Evolutionary conservation across 1,140 invertebrate species (phyloP), one percentile per base, ranked within the genome.

Genomic region (Latrodectus geometricus): DNA sequence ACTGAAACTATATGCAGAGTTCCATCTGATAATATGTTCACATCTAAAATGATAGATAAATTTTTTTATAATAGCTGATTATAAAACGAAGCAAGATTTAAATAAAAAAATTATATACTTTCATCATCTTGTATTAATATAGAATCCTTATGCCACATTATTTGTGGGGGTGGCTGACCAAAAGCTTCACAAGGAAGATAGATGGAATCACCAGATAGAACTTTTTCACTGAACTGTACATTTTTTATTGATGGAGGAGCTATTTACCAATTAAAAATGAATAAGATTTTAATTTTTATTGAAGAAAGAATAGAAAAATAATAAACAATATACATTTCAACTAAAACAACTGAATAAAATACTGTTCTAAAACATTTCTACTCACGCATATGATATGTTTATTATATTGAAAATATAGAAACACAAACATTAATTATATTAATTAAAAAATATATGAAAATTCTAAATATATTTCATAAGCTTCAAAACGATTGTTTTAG

Each of bases 71-170:
- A 20, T 8, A 1, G 35, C 5, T 35, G 35, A 35, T 35, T 35
- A 35, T 35, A 35, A 35, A 61, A 61, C 8, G 8, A 61, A 61
- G 17, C 20, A 69, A 4, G n/a, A 4, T 69, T 69, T 4, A 9
- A 69, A 69, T 1, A 73, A 14, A 21, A 21, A 21, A 35, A 48
- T 12, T 69, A 20, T 49, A 75, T 72, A 83, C 70, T 68, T 74
- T 83, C 15, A 50, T 49, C 74, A 65, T 49, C 50, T 56, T 77
- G 35, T 49, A 86, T 73, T n/a, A 86, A 15, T 12, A 73, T 20
- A 17, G 86, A 87, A 91, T 93, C 93, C 90, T 94, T 91, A 76
- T 93, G 94, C 87, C 89, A 88, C 73, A 86, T 84, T 86, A 89
- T 73, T 61, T 76, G n/a, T 68, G 88, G 83, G 56, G 4, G 65